Base-by-base conservation (phyloP, 2,888 invertebrate genomes). In the Julus scandinavius region DNA sequence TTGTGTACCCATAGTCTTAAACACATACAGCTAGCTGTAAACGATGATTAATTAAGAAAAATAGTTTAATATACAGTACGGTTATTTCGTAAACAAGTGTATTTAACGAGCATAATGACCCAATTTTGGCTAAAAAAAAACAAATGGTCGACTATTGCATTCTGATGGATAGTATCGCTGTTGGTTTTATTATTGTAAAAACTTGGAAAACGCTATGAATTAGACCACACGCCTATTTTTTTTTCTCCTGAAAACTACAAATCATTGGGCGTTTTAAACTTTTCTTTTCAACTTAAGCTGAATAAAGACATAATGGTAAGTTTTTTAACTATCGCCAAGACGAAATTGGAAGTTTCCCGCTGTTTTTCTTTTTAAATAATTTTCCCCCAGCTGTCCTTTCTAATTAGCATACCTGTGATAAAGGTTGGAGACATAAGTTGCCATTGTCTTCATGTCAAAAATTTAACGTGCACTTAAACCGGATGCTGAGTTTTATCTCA, bases 371-470 rank as follows among this genome's bases (percentile, higher is more conserved):
- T 84, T 45, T 84, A 45, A 84, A 84, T 84, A 38, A 29, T 40
- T 84, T 84, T 84, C 17, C 63, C 17, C 63, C 84, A 84, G 17
- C 84, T 84, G 84, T 84, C 45, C 17, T 84, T 84, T 45, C 63
- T 63, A 63, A 63, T 63, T 84, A 84, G 41, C 84, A 84, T 84
- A 84, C 40, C 40, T 38, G 41, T 29, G 45, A 84, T 41, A 84
- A 41, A 84, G 17, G 40, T 84, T 84, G 40, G 84, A 84, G 40
- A 84, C 38, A 84, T 84, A 84, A 84, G 45, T 40, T 84, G 40
- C 84, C 84, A 84, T 84, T 84, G 84, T 84, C 84, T 84, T 84
- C 45, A 15, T 84, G 84, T 84, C 84, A 84, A 84, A 41, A 40
- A 40, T 9, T 83, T 29, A 83, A 41, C 84, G 41, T 83, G 84